Percentiles rank a stretch among this genome's conserved stretches.
These are phyloP conservation scores for Myripristis jacobus DNA, from an alignment of 2,797 vertebrate genomes.

Conservation along the genomic window DNA sequence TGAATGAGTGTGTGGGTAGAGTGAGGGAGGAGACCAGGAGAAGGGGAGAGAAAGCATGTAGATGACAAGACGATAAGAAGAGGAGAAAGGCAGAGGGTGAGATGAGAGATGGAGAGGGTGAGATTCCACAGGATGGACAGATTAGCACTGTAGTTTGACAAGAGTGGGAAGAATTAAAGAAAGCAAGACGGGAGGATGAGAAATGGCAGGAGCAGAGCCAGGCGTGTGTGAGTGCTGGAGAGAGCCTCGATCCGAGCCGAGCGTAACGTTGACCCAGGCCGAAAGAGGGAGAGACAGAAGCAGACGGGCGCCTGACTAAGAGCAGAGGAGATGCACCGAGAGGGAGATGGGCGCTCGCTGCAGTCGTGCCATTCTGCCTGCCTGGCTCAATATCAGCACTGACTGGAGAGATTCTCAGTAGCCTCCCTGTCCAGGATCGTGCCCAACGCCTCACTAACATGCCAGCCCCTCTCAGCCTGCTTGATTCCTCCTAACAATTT, in stretches of 20 bases:
- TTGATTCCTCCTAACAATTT: conserved; percentile 15
- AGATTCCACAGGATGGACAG: conserved; percentile 58
- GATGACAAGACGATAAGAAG: conserved; percentile 49
- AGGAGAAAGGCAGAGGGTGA: conserved; percentile 54
- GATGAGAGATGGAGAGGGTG: conserved; percentile 33
- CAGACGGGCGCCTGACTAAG: conserved; percentile 61
- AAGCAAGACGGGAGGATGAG: conserved; percentile 50
- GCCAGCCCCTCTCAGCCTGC: conserved; percentile 26
- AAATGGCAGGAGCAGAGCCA: conserved; percentile 57
- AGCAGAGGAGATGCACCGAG: conserved; percentile 54
- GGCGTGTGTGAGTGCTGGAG: conserved; percentile 56
- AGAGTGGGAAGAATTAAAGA: conserved; percentile 8
- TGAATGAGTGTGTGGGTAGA: conserved; percentile 79
- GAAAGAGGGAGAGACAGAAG: conserved; percentile 66
- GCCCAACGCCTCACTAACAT: conserved; percentile 21
- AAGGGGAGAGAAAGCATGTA: conserved; percentile 55
- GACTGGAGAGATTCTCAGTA: conserved; percentile 34
- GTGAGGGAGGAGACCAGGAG: conserved; percentile 28
- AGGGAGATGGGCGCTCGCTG: conserved; percentile 49
- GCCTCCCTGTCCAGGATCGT: conserved; percentile 36
- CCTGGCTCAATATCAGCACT: conserved; percentile 42
- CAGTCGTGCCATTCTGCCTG: conserved; percentile 35
- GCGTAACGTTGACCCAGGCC: conserved; percentile 64
- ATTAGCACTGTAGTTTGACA: conserved; percentile 49
- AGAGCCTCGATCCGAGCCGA: conserved; percentile 63